Evolutionary conservation across 1,140 invertebrate species (phyloP).

Genomic region (Drosophila repleta): DNA sequence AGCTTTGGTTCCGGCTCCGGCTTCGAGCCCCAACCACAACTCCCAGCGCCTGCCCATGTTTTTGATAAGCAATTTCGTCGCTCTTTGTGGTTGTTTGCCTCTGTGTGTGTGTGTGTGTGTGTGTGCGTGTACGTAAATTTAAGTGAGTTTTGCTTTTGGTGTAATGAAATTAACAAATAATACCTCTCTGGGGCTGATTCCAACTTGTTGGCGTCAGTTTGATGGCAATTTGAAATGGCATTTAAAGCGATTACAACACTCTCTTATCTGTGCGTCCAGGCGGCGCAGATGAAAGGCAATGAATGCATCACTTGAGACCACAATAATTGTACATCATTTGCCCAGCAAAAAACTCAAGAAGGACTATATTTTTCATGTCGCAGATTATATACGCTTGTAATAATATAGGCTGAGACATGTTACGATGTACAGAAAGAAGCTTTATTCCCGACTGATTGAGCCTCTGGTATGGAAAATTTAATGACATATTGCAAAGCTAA

Average conservation of each 20-base stretch:
- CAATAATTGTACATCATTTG: background rate
- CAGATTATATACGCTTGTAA: background rate
- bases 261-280: constrained; percentile 58
- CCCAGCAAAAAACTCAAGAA: background rate
- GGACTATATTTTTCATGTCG: background rate
- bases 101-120: background rate
- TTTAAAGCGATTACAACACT: constrained; percentile 66
- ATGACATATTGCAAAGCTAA: no score
- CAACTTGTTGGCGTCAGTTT: constrained; percentile 63
- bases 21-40: constrained; percentile 10
- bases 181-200: constrained; percentile 53
- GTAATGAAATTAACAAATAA: constrained; percentile 80
- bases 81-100: constrained; percentile 37
- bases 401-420: background rate
- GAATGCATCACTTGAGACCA: constrained; percentile 27
- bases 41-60: constrained; percentile 45
- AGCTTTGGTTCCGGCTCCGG: background rate
- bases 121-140: background rate
- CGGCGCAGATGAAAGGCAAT: constrained; percentile 32
- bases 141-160: constrained; percentile 26
- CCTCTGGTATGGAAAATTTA: no score
- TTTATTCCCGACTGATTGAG: background rate
- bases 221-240: constrained; percentile 79
- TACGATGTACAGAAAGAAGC: background rate
- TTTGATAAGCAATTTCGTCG: constrained; percentile 78